A percentile compares a stretch with the other conserved stretches of the same genome.
Evolutionary conservation across 2,888 invertebrate genomes (phyloP).

Genomic region (Bombylius major): DNA sequence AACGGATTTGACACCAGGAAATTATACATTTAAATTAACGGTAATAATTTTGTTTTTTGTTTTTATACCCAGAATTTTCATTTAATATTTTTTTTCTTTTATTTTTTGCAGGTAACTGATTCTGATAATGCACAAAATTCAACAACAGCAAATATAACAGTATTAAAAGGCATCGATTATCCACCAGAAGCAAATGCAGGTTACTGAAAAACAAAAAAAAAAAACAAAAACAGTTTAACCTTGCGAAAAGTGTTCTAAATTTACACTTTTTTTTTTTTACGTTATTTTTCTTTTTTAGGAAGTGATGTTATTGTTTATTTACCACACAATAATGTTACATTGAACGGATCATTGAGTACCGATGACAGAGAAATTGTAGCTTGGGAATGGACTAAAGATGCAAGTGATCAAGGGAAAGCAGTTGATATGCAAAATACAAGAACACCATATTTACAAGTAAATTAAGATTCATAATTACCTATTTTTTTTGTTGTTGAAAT

Average conservation of each 20-base stretch:
- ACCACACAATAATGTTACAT: constrained; percentile 71
- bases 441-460: constrained; percentile 64
- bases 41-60: constrained; percentile 39
- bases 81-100: too few relatives aligned
- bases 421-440: constrained; percentile 94
- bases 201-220: constrained; percentile 19
- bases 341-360: constrained; percentile 82
- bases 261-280: not conserved
- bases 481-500: too few relatives aligned
- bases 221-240: not conserved
- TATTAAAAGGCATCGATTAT: constrained; percentile 83
- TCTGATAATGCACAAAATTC: constrained; percentile 77
- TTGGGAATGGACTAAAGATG: constrained; percentile 93
- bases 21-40: constrained; percentile 80
- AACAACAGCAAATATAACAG: constrained; percentile 77
- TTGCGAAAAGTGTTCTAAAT: not conserved
- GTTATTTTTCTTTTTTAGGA: constrained; percentile 38
- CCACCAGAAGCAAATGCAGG: constrained; percentile 91
- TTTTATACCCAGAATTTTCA: too few relatives aligned
- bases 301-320: constrained; percentile 80
- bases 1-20: constrained; percentile 76
- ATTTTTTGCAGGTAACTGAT: constrained; percentile 44
- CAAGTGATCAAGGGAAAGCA: constrained; percentile 75
- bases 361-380: constrained; percentile 87
- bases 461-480: constrained; percentile 18